Conservation (phyloP, 2,797 vertebrate genomes). For the Linurgus olivaceus region DNA sequence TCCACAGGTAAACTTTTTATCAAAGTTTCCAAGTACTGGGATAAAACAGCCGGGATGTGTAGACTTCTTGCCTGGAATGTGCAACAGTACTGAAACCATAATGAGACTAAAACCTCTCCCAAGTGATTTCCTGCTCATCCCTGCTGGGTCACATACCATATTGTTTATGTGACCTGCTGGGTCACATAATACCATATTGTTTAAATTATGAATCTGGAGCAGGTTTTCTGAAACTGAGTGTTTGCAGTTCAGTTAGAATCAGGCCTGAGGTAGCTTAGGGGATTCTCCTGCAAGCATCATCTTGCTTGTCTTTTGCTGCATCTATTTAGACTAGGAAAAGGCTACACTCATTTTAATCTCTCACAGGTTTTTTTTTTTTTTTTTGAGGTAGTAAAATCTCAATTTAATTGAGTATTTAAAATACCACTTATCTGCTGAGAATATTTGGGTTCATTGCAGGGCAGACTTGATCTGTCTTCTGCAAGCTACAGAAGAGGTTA, state of each 20-base stretch:
- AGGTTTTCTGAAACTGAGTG: not conserved
- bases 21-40: not conserved
- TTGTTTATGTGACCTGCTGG: not conserved
- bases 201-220: not conserved
- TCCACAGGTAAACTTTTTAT: not conserved
- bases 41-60: not conserved
- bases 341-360: not conserved
- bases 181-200: not conserved
- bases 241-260: not conserved
- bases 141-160: not conserved
- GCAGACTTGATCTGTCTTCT: not conserved
- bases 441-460: not conserved
- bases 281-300: not conserved
- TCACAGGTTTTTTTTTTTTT: not conserved
- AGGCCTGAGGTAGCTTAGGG: not conserved
- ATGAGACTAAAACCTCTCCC: not conserved
- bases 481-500: not conserved
- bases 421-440: not conserved
- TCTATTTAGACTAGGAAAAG: not conserved
- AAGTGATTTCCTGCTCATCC: not conserved
- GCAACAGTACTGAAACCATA: accelerated
- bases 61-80: not conserved
- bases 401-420: not conserved
- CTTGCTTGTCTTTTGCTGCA: not conserved
- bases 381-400: not conserved